Percentiles rank a stretch among this genome's conserved stretches.
These are phyloP conservation scores for Procambarus clarkii DNA, from an alignment of 1,140 invertebrate genomes.

Conservation along the genomic window DNA sequence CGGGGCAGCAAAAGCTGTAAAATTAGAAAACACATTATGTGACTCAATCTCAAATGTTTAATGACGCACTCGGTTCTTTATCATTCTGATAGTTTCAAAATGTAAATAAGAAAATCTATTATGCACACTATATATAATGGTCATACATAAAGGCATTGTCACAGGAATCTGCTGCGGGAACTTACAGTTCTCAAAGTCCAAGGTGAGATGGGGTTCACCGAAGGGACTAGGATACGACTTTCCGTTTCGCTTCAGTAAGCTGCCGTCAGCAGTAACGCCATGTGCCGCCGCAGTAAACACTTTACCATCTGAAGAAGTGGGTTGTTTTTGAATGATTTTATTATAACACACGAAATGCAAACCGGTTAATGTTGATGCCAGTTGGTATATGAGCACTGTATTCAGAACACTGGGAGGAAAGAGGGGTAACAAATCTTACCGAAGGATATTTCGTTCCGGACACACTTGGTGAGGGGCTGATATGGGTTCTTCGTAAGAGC, in stretches of 20 bases:
- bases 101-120: too few relatives aligned
- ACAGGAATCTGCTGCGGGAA: too few relatives aligned
- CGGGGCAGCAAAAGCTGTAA: background rate
- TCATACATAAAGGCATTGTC: too few relatives aligned
- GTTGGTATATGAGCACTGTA: background rate
- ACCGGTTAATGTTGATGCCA: background rate
- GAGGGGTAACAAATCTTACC: background rate
- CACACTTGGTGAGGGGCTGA: background rate
- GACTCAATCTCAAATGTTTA: background rate
- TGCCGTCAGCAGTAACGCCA: background rate
- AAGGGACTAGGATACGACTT: slow-evolving; percentile 1
- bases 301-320: slow-evolving; percentile 4
- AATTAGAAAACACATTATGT: background rate
- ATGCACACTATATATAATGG: too few relatives aligned
- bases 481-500: slow-evolving; percentile 1
- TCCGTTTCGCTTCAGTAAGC: background rate
- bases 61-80: too few relatives aligned
- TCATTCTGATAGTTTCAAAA: too few relatives aligned
- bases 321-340: background rate
- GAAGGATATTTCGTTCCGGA: background rate
- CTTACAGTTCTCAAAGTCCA: slow-evolving; percentile 24
- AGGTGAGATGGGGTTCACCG: slow-evolving; percentile 4
- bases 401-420: too few relatives aligned
- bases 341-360: background rate
- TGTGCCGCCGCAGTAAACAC: background rate